Conservation (phyloP, 2,888 invertebrate genomes). For the Omphaloscelis lunosa region DNA sequence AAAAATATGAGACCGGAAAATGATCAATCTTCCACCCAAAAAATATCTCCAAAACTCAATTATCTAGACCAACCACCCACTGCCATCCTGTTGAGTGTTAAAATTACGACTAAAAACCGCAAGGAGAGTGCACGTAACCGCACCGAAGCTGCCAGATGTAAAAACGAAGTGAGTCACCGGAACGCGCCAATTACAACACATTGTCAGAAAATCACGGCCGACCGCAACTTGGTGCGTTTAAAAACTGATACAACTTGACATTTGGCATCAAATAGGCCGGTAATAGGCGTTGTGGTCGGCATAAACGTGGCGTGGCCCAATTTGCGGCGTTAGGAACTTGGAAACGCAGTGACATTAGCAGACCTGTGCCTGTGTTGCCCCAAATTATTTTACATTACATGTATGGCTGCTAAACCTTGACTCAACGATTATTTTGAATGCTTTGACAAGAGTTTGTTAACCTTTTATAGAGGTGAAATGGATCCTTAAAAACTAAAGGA, state of each 20-base stretch:
- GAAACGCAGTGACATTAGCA: conserved; percentile 60
- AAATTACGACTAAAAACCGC: conserved; percentile 65
- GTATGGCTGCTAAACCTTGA: conserved; percentile 10
- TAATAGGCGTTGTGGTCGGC: conserved; percentile 65
- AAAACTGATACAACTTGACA: conserved; percentile 69
- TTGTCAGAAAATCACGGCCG: conserved; percentile 75
- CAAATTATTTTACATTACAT: conserved; percentile 50
- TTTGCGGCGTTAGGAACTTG: conserved; percentile 64
- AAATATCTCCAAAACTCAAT: conserved; percentile 38
- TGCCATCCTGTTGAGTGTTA: conserved; percentile 63
- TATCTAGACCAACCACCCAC: conserved; percentile 44
- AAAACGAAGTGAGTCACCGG: conserved; percentile 60
- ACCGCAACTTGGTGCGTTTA: conserved; percentile 64
- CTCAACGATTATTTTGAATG: conserved; percentile 25
- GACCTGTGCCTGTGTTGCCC: conserved; percentile 15
- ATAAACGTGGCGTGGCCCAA: conserved; percentile 54
- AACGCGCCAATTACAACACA: conserved; percentile 80
- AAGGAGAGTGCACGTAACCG: conserved; percentile 63
- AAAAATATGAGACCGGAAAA: background rate
- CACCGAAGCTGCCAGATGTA: conserved; percentile 54
- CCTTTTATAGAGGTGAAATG: background rate
- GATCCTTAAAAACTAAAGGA: background rate
- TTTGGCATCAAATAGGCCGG: conserved; percentile 64
- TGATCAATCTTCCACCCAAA: background rate
- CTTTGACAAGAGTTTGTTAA: conserved; percentile 1